Percentiles rank a stretch among this genome's conserved stretches.
phyloP scores from a whole-genome alignment of 1,140 invertebrate species.

The Venustaconcha ellipsiformis region DNA sequence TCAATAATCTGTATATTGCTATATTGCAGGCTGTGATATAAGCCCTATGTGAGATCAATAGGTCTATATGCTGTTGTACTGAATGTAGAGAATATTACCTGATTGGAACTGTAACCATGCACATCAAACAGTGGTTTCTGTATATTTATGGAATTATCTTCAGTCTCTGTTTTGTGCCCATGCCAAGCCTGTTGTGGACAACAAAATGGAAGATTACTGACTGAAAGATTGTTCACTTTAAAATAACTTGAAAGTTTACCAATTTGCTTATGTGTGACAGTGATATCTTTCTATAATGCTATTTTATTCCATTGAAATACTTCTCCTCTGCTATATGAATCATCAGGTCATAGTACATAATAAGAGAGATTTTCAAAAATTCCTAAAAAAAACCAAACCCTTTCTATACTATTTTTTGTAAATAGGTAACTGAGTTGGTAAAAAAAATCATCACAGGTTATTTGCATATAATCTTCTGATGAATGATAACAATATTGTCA shows the following conservation, averaged over 20 bases:
- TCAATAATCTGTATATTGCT: background rate
- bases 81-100: slow-evolving; percentile 41
- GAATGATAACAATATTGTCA: too few relatives aligned
- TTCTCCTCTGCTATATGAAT: too few relatives aligned
- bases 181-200: slow-evolving; percentile 54
- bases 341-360: too few relatives aligned
- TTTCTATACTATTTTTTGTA: too few relatives aligned
- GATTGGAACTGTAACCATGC: slow-evolving; percentile 57
- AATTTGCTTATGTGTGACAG: background rate
- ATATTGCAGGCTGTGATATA: background rate
- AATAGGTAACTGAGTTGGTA: too few relatives aligned
- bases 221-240: background rate
- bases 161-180: slow-evolving; percentile 36
- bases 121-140: slow-evolving; percentile 62
- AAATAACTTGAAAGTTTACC: background rate
- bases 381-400: too few relatives aligned
- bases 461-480: too few relatives aligned
- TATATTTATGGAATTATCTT: slow-evolving; percentile 49
- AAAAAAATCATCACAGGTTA: too few relatives aligned
- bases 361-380: too few relatives aligned
- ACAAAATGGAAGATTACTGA: background rate
- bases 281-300: background rate
- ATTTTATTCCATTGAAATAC: too few relatives aligned
- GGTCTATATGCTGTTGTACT: background rate
- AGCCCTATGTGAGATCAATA: background rate